Percentiles rank a stretch among this genome's conserved stretches.
Conservation (phyloP, 1,140 invertebrate species). For the Ptiloglossa arizonensis region DNA sequence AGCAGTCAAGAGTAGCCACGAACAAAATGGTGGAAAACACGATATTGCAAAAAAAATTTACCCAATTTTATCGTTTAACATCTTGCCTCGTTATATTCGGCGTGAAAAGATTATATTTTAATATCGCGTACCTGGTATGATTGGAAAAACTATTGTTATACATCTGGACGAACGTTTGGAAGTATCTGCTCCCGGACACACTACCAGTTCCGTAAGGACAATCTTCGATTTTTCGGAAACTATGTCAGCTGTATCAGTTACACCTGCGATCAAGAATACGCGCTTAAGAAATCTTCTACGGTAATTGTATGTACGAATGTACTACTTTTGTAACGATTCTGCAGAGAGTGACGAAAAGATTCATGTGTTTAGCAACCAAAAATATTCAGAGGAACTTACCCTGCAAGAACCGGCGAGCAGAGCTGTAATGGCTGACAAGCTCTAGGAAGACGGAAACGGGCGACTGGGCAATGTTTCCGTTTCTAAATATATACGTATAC, state of each 20-base stretch:
- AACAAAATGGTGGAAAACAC: conserved; percentile 55
- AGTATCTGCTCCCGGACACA: conserved; percentile 16
- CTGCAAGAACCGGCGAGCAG: conserved; percentile 76
- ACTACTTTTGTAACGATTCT: neutral
- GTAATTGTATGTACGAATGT: neutral
- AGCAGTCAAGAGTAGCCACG: neutral
- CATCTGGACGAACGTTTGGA: conserved; percentile 66
- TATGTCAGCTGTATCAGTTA: conserved; percentile 47
- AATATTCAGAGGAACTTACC: conserved; percentile 41
- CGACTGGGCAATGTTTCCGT: conserved; percentile 70
- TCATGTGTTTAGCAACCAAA: too few species aligned
- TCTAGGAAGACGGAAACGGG: conserved; percentile 78
- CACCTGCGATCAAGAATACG: conserved; percentile 34
- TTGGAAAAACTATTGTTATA: conserved; percentile 77
- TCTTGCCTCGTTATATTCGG: neutral
- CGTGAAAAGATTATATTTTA: neutral
- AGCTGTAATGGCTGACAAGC: conserved; percentile 79
- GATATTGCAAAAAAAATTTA: conserved; percentile 13
- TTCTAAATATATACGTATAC: conserved; percentile 15
- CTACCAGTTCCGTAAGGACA: conserved; percentile 44
- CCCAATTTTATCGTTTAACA: neutral
- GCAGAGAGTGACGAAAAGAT: conserved; percentile 59
- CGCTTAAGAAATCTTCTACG: neutral
- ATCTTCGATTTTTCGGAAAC: conserved; percentile 61
- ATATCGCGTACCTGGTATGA: conserved; percentile 76